These are phyloP conservation scores for Argopecten irradians DNA, from an alignment of 1,140 invertebrate genomes.

Conservation along the genomic window DNA sequence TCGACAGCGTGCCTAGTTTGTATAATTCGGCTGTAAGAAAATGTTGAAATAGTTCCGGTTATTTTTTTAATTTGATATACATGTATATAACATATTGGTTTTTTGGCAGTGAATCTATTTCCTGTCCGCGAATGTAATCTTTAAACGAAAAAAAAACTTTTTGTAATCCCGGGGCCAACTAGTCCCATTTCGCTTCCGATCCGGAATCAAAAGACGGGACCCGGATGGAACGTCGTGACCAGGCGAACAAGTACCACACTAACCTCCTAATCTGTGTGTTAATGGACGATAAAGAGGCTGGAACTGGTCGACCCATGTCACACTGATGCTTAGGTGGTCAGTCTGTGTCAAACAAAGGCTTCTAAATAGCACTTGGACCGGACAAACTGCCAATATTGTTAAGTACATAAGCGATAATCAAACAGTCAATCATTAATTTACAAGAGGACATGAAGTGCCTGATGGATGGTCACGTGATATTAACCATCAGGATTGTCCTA, in stretches of 20 bases:
- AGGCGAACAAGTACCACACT: background rate
- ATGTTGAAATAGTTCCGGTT: too few species aligned
- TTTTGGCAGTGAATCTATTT: too few species aligned
- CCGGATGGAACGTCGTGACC: background rate
- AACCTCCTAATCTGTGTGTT: background rate
- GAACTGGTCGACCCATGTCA: background rate
- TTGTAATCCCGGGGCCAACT: too few species aligned
- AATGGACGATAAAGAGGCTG: background rate
- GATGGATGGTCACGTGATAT: background rate
- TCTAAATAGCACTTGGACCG: background rate
- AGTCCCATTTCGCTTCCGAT: background rate
- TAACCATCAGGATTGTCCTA: background rate
- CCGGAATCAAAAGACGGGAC: background rate
- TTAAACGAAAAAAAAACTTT: too few species aligned
- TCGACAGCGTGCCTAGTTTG: too few species aligned
- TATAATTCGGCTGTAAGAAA: too few species aligned
- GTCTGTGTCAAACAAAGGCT: background rate
- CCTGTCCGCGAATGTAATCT: too few species aligned
- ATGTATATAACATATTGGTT: too few species aligned
- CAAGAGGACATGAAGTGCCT: background rate
- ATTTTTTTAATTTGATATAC: too few species aligned
- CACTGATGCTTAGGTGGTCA: background rate
- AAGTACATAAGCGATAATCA: constrained; percentile 2
- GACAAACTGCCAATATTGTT: background rate
- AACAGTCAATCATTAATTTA: background rate